A percentile compares a stretch with the other conserved stretches of the same genome.
Conservation (phyloP, 2,113 vertebrate species). For the Clarias magur region DNA sequence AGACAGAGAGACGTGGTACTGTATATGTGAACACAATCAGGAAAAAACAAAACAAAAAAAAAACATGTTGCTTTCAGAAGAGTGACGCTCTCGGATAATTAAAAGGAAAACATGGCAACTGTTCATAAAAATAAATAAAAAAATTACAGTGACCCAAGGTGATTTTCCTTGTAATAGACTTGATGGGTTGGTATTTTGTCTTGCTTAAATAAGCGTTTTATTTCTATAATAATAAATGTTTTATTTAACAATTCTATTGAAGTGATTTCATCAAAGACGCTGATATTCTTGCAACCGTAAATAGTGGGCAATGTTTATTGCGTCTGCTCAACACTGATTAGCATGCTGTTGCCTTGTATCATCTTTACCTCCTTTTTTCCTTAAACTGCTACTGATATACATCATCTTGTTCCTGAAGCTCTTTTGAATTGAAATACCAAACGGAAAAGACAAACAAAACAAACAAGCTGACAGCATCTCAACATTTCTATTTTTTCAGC, state of each 20-base stretch:
- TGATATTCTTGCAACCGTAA: background rate
- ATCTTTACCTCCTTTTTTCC: background rate
- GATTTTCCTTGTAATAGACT: background rate
- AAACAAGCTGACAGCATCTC: background rate
- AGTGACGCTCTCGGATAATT: background rate
- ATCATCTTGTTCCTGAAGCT: background rate
- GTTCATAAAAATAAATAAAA: background rate
- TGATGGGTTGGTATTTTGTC: background rate
- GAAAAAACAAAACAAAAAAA: background rate
- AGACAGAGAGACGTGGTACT: background rate
- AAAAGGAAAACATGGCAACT: background rate
- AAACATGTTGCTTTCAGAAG: background rate
- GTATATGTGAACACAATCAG: background rate
- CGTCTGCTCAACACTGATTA: background rate
- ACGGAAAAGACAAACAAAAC: background rate
- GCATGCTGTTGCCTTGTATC: background rate
- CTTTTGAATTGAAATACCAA: background rate
- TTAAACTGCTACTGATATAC: background rate
- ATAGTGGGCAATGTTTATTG: background rate
- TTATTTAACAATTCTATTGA: background rate
- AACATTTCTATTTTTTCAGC: background rate
- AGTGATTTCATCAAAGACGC: background rate
- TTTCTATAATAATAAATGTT: background rate
- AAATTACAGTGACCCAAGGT: background rate
- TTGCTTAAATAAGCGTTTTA: background rate